Conservation (phyloP, 2,113 vertebrate species). For the Penelope pileata region DNA sequence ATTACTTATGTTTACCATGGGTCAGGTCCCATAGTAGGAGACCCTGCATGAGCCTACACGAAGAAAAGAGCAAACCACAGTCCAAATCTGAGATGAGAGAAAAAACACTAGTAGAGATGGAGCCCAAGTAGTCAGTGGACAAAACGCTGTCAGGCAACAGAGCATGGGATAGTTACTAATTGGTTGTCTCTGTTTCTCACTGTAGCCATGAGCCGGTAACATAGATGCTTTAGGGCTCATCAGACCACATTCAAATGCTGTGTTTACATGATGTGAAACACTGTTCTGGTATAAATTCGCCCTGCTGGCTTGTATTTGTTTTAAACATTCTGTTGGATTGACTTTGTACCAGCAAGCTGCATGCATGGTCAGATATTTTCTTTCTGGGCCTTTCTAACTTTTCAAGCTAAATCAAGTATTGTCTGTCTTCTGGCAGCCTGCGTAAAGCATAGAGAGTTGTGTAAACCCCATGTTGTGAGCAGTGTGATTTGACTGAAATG, state of each 20-base stretch:
- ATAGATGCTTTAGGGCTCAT: background rate
- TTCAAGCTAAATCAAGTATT: background rate
- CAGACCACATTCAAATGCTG: fast-evolving
- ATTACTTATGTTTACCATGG: background rate
- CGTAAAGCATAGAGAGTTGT: background rate
- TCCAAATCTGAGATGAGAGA: background rate
- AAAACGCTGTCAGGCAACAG: background rate
- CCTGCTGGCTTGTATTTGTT: background rate
- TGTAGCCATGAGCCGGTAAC: background rate
- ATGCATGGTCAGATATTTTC: background rate
- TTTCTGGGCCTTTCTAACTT: background rate
- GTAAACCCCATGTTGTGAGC: background rate
- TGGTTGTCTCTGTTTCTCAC: background rate
- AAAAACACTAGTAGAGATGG: background rate
- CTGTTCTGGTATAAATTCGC: background rate
- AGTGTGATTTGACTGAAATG: background rate
- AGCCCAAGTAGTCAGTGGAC: background rate
- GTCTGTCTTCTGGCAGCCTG: background rate
- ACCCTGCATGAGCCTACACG: background rate
- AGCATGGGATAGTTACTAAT: background rate
- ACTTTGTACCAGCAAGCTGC: background rate
- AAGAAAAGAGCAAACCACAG: background rate
- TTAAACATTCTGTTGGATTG: background rate
- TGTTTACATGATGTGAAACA: background rate
- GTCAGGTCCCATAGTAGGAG: background rate